Evolutionary conservation across 2,888 invertebrate genomes (phyloP), one percentile per base, ranked within the genome.

Genomic region (Archips xylosteana): DNA sequence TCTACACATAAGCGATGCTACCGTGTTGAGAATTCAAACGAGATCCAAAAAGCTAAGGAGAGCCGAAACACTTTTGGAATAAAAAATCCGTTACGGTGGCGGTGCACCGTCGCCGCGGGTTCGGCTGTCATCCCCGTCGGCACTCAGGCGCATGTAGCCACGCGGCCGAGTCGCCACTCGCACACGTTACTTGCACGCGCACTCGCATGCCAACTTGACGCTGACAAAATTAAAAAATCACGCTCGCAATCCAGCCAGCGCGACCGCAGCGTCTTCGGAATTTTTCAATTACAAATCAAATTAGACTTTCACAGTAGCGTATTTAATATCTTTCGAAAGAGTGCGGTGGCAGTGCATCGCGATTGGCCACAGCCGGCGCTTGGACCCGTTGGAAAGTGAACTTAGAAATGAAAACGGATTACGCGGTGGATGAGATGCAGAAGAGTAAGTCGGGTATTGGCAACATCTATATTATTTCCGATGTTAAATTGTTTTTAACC

Each of bases 351-450:
- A 82, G 87, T 85, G 81, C 76, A 68, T 65, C 64, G 73, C 67
- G 68, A 69, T 67, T 80, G 81, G 83, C 81, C 83, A 82, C 80
- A 81, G 81, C 81, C 81, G 81, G 81, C 82, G 83, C 78, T 80
- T 78, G 81, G 82, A 84, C 83, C 84, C 79, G 85, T 78, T 87
- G 85, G 84, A 89, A 87, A 91, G 92, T 91, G 92, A 80, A 82
- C 77, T 76, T 81, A 81, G 88, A 86, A 83, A 94, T 94, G 94
- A 94, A 94, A 90, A 92, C 94, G 92, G 94, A 94, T 92, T 94
- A 94, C 89, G 92, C 94, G 77, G 89, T 94, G 92, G 94, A 94
- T 89, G 94, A 92, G 79, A 89, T 92, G 91, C 93, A 94, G 85
- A 94, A 94, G 89, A 91, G 94, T 94, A 89, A 94, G 94, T 93